Percentiles rank a stretch among this genome's conserved stretches.
Conservation (phyloP, 1,140 invertebrate species). For the Drosophila biarmipes region DNA sequence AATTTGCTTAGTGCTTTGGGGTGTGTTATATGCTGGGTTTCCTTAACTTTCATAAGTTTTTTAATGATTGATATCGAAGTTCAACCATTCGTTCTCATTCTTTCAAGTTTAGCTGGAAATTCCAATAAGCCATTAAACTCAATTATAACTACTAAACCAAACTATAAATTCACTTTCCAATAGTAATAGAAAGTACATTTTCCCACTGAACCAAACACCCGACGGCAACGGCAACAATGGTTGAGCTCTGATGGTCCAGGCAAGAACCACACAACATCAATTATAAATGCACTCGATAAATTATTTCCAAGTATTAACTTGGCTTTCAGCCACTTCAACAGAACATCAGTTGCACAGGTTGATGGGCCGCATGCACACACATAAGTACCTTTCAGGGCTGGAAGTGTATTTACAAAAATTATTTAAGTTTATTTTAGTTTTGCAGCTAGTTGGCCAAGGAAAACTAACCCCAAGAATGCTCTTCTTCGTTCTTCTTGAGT, state of each 20-base stretch:
- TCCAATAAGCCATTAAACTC: constrained; percentile 25
- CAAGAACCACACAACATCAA: constrained; percentile 55
- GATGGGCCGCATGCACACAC: constrained; percentile 1
- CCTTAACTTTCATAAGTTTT: no score
- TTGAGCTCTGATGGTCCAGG: constrained; percentile 5
- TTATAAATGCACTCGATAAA: constrained; percentile 78
- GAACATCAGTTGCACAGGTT: constrained; percentile 42
- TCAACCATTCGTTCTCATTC: not conserved
- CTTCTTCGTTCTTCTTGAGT: constrained; percentile 23
- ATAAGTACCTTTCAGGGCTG: constrained; percentile 11
- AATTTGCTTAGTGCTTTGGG: not conserved
- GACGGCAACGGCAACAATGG: constrained; percentile 8
- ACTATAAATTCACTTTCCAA: constrained; percentile 25
- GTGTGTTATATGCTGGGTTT: not conserved
- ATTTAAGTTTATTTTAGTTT: constrained; percentile 59
- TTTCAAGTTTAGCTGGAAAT: not conserved
- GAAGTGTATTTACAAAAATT: constrained; percentile 53
- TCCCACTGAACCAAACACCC: constrained; percentile 6
- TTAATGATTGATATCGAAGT: not conserved
- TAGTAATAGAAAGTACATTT: constrained; percentile 37
- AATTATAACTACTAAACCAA: constrained; percentile 31
- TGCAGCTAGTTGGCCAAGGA: constrained; percentile 39
- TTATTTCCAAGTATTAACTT: constrained; percentile 71
- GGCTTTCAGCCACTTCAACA: constrained; percentile 69
- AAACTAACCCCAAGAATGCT: constrained; percentile 30